These are phyloP conservation scores for Eurosta solidaginis DNA, from an alignment of 1,140 invertebrate species.

Conservation along the genomic window DNA sequence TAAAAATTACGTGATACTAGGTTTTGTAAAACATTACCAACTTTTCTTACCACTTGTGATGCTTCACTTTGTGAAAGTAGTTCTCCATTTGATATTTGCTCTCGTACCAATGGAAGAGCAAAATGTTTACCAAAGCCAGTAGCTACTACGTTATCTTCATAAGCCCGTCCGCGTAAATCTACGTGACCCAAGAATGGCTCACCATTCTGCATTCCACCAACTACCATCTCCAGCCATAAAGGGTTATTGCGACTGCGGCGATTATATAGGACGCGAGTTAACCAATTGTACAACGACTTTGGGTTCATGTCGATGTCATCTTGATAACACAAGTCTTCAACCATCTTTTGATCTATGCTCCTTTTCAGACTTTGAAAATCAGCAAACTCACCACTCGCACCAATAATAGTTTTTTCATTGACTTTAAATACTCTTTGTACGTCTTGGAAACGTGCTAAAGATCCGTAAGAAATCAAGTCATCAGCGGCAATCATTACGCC, in stretches of 20 bases:
- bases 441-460: slow-evolving; percentile 83
- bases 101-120: slow-evolving; percentile 80
- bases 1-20: no score
- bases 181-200: slow-evolving; percentile 84
- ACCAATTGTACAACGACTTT: slow-evolving; percentile 86
- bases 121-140: slow-evolving; percentile 90
- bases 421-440: slow-evolving; percentile 83
- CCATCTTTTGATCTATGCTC: slow-evolving; percentile 89
- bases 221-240: slow-evolving; percentile 91
- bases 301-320: slow-evolving; percentile 89
- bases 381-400: slow-evolving; percentile 90
- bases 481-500: slow-evolving; percentile 93
- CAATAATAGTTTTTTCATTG: slow-evolving; percentile 86
- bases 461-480: slow-evolving; percentile 89
- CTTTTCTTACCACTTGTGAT: slow-evolving; percentile 63
- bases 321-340: slow-evolving; percentile 87
- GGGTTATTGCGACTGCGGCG: slow-evolving; percentile 90
- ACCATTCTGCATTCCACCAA: slow-evolving; percentile 79
- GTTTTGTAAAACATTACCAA: no score
- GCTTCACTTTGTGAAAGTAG: slow-evolving; percentile 71
- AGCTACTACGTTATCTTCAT: slow-evolving; percentile 78
- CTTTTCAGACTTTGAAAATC: slow-evolving; percentile 91
- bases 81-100: slow-evolving; percentile 70
- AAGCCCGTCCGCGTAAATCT: slow-evolving; percentile 94
- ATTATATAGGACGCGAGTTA: slow-evolving; percentile 92